Conservation (phyloP, 2,113 vertebrate genomes). For the Neogobius melanostomus region DNA sequence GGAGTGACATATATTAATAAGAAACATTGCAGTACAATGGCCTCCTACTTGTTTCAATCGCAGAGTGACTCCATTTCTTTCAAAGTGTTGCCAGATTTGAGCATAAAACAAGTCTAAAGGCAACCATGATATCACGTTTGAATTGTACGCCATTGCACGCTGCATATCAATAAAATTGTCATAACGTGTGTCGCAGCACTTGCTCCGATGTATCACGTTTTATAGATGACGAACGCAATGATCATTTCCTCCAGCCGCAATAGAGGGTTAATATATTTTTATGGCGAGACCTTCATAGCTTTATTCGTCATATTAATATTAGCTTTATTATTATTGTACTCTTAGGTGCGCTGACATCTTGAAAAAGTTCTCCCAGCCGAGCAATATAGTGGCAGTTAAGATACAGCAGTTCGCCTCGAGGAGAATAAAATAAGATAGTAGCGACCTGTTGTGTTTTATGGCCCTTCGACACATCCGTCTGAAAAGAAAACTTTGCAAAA, state of each 20-base stretch:
- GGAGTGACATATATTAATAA: no score
- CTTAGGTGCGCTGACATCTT: conserved; percentile 44
- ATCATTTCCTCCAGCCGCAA: conserved; percentile 42
- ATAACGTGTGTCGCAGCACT: conserved; percentile 46
- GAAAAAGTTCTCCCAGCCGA: conserved; percentile 44
- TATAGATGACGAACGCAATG: conserved; percentile 59
- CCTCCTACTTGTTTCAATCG: not conserved
- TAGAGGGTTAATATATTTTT: conserved; percentile 42
- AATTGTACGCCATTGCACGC: conserved; percentile 53
- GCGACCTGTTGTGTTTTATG: conserved; percentile 60
- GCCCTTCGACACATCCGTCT: conserved; percentile 41
- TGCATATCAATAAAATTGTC: conserved; percentile 60
- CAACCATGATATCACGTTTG: conserved; percentile 38
- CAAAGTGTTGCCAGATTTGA: conserved; percentile 39
- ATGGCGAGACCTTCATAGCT: conserved; percentile 37
- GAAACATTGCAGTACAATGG: no score
- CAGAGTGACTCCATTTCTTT: conserved; percentile 41
- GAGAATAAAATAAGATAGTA: conserved; percentile 46
- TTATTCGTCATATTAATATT: conserved; percentile 57
- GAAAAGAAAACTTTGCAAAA: conserved; percentile 32
- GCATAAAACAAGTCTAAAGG: conserved; percentile 38
- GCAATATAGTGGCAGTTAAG: conserved; percentile 18
- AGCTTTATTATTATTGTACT: conserved; percentile 59
- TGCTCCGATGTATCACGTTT: conserved; percentile 37
- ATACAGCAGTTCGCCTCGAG: conserved; percentile 40